Evolutionary conservation across 2,888 invertebrate genomes (phyloP).

Genomic region (Eristalinus aeneus): DNA sequence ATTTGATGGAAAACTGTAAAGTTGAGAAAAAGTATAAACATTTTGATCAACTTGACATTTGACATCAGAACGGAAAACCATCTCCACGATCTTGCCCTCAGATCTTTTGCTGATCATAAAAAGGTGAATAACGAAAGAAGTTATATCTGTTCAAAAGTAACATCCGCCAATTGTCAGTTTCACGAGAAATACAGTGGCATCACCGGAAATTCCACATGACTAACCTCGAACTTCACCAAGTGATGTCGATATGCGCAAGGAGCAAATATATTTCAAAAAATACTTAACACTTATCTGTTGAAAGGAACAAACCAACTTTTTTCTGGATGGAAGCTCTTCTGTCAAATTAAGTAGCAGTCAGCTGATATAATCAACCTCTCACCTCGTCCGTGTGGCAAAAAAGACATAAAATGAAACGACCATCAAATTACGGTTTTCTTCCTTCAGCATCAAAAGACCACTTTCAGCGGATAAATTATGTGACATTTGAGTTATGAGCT

Average conservation of each 20-base stretch:
- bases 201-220: neutral
- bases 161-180: neutral
- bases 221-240: neutral
- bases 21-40: too few relatives aligned
- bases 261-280: neutral
- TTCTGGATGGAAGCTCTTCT: neutral
- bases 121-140: neutral
- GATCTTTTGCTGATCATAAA: neutral
- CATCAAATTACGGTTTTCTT: neutral
- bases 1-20: too few relatives aligned
- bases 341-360: neutral
- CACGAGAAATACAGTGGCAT: neutral
- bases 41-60: neutral
- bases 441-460: neutral
- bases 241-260: neutral
- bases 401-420: neutral
- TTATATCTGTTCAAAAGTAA: neutral
- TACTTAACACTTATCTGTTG: neutral
- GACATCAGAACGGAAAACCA: neutral
- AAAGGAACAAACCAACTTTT: neutral
- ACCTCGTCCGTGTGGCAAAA: neutral
- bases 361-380: neutral
- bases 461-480: neutral
- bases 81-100: neutral
- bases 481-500: constrained; percentile 3